These are phyloP conservation scores for Caenorhabditis macrosperma DNA, from an alignment of 2,888 invertebrate species.

Conservation along the genomic window DNA sequence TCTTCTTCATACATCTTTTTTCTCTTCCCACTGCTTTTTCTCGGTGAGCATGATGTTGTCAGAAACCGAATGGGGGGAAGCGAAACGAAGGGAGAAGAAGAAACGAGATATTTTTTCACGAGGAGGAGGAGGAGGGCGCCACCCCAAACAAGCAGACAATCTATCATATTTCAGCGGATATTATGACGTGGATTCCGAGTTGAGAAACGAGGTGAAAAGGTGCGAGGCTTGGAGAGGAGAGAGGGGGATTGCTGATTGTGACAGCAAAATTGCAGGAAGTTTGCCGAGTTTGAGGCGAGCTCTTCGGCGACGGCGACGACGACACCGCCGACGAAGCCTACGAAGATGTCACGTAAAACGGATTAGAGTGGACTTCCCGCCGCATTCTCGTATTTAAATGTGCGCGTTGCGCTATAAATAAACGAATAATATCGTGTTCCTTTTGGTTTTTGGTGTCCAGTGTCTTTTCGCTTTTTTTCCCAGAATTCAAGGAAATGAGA, in stretches of 20 bases:
- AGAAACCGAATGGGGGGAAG: not conserved
- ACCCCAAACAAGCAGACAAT: too few species aligned
- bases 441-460: constrained; percentile 1
- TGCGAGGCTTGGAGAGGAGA: not conserved
- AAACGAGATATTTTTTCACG: constrained; percentile 6
- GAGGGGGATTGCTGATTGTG: not conserved
- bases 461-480: constrained; percentile 1
- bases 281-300: constrained; percentile 21
- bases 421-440: not conserved
- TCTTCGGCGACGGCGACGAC: not conserved
- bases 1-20: constrained; percentile 7
- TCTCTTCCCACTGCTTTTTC: not conserved
- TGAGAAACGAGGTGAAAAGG: constrained; percentile 28
- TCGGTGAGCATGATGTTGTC: not conserved
- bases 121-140: too few species aligned
- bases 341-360: constrained; percentile 7
- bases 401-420: not conserved
- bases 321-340: not conserved
- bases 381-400: not conserved
- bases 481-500: not conserved
- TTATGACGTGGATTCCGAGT: constrained; percentile 51
- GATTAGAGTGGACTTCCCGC: constrained; percentile 1
- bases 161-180: constrained; percentile 49
- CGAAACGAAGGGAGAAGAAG: not conserved
- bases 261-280: constrained; percentile 23